Conservation (phyloP, 1,140 invertebrate genomes). For the Sipha flava region DNA sequence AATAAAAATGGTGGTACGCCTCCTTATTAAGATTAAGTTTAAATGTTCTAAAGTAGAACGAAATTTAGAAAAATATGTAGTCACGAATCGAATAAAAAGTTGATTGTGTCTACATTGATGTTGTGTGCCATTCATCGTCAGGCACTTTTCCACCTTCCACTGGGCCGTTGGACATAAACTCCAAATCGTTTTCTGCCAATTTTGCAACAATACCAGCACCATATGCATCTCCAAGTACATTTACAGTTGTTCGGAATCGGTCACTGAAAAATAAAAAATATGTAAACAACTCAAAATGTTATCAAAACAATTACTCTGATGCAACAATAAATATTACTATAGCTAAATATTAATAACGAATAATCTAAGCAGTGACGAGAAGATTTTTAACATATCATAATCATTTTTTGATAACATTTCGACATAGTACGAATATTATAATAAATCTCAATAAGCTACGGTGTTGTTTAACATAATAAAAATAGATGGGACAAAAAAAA, state of each 20-base stretch:
- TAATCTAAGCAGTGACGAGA: too few relatives aligned
- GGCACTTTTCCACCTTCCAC: neutral
- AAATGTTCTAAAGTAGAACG: neutral
- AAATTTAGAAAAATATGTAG: neutral
- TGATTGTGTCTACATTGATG: constrained; percentile 22
- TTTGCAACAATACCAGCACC: constrained; percentile 80
- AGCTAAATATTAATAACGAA: too few relatives aligned
- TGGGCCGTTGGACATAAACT: neutral
- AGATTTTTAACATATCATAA: too few relatives aligned
- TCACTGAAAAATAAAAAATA: constrained; percentile 53
- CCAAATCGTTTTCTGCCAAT: constrained; percentile 63
- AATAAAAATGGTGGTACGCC: neutral
- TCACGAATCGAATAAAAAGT: neutral
- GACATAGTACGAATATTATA: too few relatives aligned
- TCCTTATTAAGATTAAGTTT: constrained; percentile 4
- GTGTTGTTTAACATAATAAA: too few relatives aligned
- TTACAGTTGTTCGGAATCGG: constrained; percentile 77
- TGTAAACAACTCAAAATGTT: too few relatives aligned
- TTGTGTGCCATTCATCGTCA: constrained; percentile 26
- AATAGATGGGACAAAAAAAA: too few relatives aligned
- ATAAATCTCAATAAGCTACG: too few relatives aligned
- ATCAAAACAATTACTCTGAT: too few relatives aligned
- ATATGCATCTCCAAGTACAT: constrained; percentile 77
- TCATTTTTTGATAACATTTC: too few relatives aligned
- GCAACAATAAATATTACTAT: too few relatives aligned